Base-by-base conservation (phyloP, 1,140 invertebrate species). In the Atta texana region DNA sequence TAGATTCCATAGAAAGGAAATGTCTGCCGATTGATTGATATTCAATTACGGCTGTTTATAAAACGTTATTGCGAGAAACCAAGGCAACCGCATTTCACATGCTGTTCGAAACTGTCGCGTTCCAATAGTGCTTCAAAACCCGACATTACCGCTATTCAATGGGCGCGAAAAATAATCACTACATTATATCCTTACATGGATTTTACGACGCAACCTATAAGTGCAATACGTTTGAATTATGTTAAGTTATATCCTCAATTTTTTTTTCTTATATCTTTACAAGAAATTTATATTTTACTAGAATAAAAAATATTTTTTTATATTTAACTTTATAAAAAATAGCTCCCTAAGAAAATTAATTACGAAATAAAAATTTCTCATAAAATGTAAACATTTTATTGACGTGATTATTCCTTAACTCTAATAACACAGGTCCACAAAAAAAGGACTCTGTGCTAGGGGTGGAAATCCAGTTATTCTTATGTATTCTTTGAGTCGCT, bases 1-100 rank as follows among this genome's bases (percentile, higher is more conserved):
- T 24, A 55, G 77, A 3, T 53, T 34, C 51, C 74, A 49, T 91
- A 88, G 90, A 91, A 91, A 91, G 88, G 90, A 59, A 89, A 91
- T 71, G 90, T 81, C 84, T 69, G 64, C 39, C 44, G 59, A 88
- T 88, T 90, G 90, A 91, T 91, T 90, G 90, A 91, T 91, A 91
- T 90, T 87, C 88, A 82, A 72, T 24, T 63, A 55, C 53, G 24
- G 53, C 71, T 59, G 72, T 84, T 85, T 66, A 82, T 88, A 91
- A 88, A 16, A 39, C 39, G 2, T 51, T 71, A 82, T 88, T 87
- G 77, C 82, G 71, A 88, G 31, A 85, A 85, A 85, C 28, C 63
- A 87, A 88, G 82, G 51, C 31, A 85, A 87, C 28, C 24, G 39
- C 18, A 82, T 14, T 82, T 82, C 68, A 68, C 68, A 59, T 82